These are phyloP conservation scores for Natator depressus DNA, from an alignment of 2,113 vertebrate species.

Conservation along the genomic window DNA sequence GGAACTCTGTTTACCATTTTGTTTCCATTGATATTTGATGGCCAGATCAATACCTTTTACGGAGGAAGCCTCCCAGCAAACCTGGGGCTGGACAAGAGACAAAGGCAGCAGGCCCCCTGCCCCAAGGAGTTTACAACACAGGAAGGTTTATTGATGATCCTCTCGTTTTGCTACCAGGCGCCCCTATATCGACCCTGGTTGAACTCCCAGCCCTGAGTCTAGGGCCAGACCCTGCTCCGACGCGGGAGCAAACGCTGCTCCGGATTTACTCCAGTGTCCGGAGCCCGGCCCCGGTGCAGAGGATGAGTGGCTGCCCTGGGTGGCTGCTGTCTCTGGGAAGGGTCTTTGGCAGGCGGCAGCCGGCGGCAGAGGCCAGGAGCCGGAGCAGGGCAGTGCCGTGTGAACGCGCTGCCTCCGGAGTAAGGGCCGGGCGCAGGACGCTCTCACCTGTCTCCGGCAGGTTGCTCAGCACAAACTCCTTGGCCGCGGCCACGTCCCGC, in stretches of 20 bases:
- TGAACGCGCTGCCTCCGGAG: neutral
- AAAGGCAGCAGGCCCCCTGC: neutral
- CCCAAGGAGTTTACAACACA: neutral
- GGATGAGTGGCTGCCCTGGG: no score
- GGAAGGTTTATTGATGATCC: no score
- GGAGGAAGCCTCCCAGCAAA: neutral
- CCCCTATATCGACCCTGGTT: neutral
- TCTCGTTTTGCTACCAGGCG: neutral
- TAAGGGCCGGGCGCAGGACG: no score
- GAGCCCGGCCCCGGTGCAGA: no score
- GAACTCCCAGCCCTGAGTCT: neutral
- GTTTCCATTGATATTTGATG: neutral
- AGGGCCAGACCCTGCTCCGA: neutral
- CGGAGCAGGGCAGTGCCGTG: no score
- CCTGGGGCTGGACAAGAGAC: neutral
- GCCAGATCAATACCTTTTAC: neutral
- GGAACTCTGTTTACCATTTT: neutral
- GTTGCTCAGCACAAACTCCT: constrained; percentile 70
- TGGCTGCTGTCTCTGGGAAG: no score
- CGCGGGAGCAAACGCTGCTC: no score
- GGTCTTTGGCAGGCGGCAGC: neutral
- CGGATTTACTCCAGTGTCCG: no score
- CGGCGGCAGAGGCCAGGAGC: neutral
- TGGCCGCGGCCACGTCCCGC: constrained; percentile 73
- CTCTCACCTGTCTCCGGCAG: constrained; percentile 75